phyloP scores from a whole-genome alignment of 2,113 vertebrate genomes.

The Craseonycteris thonglongyai region DNA sequence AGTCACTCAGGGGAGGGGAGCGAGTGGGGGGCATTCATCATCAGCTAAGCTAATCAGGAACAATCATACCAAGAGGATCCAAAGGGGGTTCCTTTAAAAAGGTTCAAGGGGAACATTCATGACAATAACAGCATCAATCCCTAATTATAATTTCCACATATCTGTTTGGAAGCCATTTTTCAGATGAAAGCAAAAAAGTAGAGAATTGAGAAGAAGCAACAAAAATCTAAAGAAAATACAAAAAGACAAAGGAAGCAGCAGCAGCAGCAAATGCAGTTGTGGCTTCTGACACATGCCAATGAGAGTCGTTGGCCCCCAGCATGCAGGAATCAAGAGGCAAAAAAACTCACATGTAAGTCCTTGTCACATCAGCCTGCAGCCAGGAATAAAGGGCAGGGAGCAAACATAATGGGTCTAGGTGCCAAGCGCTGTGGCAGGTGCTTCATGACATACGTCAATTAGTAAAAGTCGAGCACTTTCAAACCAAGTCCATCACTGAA shows the following conservation, averaged over 20 bases:
- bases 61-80: background rate
- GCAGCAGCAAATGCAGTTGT: background rate
- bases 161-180: background rate
- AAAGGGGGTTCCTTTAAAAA: background rate
- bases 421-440: background rate
- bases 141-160: background rate
- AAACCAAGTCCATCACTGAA: background rate
- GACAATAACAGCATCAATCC: background rate
- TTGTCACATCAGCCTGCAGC: background rate
- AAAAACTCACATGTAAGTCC: accelerated
- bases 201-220: background rate
- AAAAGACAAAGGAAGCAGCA: background rate
- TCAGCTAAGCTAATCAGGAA: background rate
- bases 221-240: background rate
- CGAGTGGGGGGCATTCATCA: accelerated
- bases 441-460: background rate
- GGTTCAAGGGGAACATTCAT: background rate
- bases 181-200: background rate
- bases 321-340: background rate
- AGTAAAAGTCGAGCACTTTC: background rate
- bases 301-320: accelerated
- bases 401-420: accelerated
- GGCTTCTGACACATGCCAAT: accelerated
- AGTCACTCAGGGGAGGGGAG: background rate
- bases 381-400: background rate